These are phyloP conservation scores for Turdus rufiventris DNA, from an alignment of 2,113 vertebrate genomes.

Conservation along the genomic window DNA sequence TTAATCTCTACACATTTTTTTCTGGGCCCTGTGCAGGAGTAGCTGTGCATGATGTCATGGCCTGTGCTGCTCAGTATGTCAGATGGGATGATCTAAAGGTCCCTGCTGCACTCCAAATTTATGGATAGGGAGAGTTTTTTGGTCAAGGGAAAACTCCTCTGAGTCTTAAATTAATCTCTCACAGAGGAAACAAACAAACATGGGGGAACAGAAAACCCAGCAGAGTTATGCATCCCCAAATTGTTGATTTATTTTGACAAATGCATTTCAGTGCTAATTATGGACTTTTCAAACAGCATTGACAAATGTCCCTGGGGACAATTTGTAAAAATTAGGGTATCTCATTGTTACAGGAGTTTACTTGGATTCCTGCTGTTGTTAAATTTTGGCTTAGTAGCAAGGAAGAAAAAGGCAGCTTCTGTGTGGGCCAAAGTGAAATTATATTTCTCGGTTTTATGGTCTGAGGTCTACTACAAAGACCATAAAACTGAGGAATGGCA, in stretches of 20 bases:
- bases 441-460: neutral
- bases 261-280: neutral
- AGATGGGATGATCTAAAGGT: neutral
- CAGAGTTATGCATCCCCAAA: neutral
- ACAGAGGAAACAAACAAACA: neutral
- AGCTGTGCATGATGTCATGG: neutral
- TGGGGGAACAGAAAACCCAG: neutral
- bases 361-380: neutral
- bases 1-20: neutral
- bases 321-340: neutral
- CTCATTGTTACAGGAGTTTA: neutral
- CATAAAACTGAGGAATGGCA: neutral
- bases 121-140: neutral
- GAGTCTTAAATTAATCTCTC: neutral
- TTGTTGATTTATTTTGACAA: neutral
- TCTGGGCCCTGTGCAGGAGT: neutral
- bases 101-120: neutral
- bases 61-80: neutral
- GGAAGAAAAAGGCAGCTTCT: neutral
- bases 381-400: neutral
- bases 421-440: neutral
- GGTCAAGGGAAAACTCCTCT: neutral
- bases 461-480: neutral
- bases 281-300: neutral
- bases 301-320: neutral